Conservation (phyloP, 2,888 invertebrate species). For the Mylabris sibirica region DNA sequence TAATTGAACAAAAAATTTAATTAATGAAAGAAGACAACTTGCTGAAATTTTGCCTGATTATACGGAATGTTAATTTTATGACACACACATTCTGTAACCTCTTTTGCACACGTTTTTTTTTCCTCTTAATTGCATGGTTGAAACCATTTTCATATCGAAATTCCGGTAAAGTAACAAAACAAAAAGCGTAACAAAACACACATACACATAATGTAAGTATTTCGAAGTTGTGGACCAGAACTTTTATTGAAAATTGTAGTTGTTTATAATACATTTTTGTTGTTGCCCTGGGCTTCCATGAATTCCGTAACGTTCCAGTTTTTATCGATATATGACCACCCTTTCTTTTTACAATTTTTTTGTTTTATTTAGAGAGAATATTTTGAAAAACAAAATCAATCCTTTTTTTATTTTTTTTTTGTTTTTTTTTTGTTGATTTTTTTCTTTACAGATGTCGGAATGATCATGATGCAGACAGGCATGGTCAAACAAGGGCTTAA, state of each 20-base stretch:
- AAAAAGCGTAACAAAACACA: background rate
- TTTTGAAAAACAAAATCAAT: constrained; percentile 17
- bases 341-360: constrained; percentile 26
- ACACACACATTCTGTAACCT: constrained; percentile 58
- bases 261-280: constrained; percentile 14
- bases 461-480: constrained; percentile 96
- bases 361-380: constrained; percentile 24
- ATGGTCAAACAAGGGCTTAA: constrained; percentile 92
- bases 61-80: constrained; percentile 56
- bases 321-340: background rate
- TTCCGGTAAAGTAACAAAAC: background rate
- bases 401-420: too few relatives aligned
- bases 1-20: constrained; percentile 23
- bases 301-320: constrained; percentile 19
- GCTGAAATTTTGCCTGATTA: constrained; percentile 52
- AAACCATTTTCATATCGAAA: constrained; percentile 37
- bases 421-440: constrained; percentile 61
- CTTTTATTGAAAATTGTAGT: constrained; percentile 19
- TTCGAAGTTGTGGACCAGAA: background rate
- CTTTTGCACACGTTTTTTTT: constrained; percentile 52
- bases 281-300: constrained; percentile 46
- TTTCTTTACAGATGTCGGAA: constrained; percentile 91
- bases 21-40: constrained; percentile 30
- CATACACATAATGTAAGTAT: background rate
- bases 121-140: constrained; percentile 54